Percentiles rank a stretch among this genome's conserved stretches.
Conservation (phyloP, 2,888 invertebrate species). For the Sclerodermus sp. region DNA sequence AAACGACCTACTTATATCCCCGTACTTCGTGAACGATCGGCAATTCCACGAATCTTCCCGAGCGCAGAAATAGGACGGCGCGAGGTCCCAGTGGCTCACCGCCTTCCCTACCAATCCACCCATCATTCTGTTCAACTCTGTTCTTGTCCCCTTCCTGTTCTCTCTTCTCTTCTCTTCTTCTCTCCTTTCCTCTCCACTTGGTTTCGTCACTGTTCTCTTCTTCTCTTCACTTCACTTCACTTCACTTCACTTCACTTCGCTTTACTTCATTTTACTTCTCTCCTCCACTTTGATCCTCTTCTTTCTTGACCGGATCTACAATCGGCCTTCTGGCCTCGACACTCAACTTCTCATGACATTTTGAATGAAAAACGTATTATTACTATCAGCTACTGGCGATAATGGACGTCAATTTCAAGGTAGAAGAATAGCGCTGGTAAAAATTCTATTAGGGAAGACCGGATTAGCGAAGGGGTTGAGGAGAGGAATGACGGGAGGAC, state of each 20-base stretch:
- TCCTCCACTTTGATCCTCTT: constrained; percentile 2
- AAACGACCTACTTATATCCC: constrained; percentile 57
- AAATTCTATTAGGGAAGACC: too few species aligned
- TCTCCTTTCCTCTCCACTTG: background rate
- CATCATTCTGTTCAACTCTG: constrained; percentile 9
- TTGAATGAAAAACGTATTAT: too few species aligned
- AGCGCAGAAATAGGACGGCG: constrained; percentile 47
- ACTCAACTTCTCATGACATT: too few species aligned
- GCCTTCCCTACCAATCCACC: constrained; percentile 10
- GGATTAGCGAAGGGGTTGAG: too few species aligned
- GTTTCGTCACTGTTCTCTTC: constrained; percentile 7
- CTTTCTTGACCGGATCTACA: background rate
- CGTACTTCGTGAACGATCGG: constrained; percentile 50
- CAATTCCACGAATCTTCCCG: constrained; percentile 46
- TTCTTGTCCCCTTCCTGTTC: constrained; percentile 4
- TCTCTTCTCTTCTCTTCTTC: constrained; percentile 7
- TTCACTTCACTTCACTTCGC: constrained; percentile 1
- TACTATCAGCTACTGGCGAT: too few species aligned
- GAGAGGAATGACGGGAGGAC: too few species aligned
- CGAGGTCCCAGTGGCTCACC: constrained; percentile 23
- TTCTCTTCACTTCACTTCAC: constrained; percentile 7
- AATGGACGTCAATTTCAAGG: too few species aligned
- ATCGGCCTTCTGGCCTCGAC: too few species aligned
- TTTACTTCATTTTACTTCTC: constrained; percentile 4
- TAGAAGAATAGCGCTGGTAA: too few species aligned